phyloP scores from a whole-genome alignment of 2,113 vertebrate species.

The Uropsilus gracilis region DNA sequence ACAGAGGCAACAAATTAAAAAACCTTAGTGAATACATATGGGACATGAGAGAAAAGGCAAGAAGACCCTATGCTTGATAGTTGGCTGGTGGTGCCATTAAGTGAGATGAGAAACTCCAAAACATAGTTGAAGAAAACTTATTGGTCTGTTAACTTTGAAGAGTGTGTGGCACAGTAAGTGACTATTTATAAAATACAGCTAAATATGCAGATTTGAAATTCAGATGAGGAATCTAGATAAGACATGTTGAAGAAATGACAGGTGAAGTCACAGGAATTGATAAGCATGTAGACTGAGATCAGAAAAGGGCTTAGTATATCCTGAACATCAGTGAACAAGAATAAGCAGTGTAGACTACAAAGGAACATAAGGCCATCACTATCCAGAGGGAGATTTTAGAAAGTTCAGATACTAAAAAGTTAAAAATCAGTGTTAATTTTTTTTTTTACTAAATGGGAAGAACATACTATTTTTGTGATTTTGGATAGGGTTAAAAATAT shows the following conservation, averaged over 20 bases:
- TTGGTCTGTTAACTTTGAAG: neutral
- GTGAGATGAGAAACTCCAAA: neutral
- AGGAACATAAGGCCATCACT: neutral
- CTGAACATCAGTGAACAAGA: neutral
- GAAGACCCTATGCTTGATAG: neutral
- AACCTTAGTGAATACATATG: neutral
- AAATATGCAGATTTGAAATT: neutral
- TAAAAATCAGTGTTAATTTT: neutral
- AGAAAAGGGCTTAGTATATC: neutral
- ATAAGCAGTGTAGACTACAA: neutral
- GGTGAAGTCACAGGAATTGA: neutral
- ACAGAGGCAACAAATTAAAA: neutral
- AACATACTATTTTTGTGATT: neutral
- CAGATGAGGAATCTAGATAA: neutral
- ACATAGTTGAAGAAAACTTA: neutral
- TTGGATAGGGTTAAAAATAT: neutral
- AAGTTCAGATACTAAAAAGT: neutral
- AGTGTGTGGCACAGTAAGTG: neutral
- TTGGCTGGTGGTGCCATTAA: neutral
- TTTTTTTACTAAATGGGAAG: neutral
- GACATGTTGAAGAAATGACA: neutral
- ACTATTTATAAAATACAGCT: neutral
- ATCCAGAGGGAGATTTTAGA: neutral
- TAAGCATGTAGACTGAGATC: neutral
- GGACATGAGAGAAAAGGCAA: neutral